Conservation (phyloP, 1,140 invertebrate genomes). For the Drosophila gunungcola region DNA sequence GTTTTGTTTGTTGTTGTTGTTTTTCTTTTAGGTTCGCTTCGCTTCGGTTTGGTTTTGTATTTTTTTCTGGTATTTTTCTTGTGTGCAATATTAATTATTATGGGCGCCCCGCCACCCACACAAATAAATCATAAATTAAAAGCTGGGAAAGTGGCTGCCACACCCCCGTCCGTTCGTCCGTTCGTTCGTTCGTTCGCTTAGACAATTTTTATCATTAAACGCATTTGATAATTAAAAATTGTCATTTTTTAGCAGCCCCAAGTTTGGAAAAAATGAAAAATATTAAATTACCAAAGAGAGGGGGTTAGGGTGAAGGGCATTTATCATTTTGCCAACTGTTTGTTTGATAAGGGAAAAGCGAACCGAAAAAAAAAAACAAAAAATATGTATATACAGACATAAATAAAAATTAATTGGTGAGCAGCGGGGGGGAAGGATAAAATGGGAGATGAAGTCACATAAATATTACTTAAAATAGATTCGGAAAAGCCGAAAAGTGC, state of each 20-base stretch:
- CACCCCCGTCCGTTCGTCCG: constrained; percentile 25
- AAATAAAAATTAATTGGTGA: constrained; percentile 43
- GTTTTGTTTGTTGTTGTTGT: constrained; percentile 13
- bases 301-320: constrained; percentile 51
- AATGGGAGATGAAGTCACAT: constrained; percentile 37
- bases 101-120: constrained; percentile 74
- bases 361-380: constrained; percentile 30
- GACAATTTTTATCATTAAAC: constrained; percentile 84
- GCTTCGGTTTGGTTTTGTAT: constrained; percentile 2
- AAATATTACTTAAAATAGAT: constrained; percentile 79
- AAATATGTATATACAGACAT: constrained; percentile 13
- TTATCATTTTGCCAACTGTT: constrained; percentile 83
- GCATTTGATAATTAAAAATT: constrained; percentile 85
- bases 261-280: constrained; percentile 47
- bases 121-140: constrained; percentile 83
- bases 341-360: constrained; percentile 77
- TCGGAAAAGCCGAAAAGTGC: constrained; percentile 48
- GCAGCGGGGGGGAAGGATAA: constrained; percentile 1
- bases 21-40: constrained; percentile 14
- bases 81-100: constrained; percentile 82
- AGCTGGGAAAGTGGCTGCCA: constrained; percentile 53
- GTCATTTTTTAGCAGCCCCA: constrained; percentile 78
- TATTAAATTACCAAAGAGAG: constrained; percentile 74
- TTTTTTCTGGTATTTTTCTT: constrained; percentile 46
- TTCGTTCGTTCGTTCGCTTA: constrained; percentile 28